phyloP scores from a whole-genome alignment of 1,140 invertebrate species.

The Plectrocnemia conspersa region DNA sequence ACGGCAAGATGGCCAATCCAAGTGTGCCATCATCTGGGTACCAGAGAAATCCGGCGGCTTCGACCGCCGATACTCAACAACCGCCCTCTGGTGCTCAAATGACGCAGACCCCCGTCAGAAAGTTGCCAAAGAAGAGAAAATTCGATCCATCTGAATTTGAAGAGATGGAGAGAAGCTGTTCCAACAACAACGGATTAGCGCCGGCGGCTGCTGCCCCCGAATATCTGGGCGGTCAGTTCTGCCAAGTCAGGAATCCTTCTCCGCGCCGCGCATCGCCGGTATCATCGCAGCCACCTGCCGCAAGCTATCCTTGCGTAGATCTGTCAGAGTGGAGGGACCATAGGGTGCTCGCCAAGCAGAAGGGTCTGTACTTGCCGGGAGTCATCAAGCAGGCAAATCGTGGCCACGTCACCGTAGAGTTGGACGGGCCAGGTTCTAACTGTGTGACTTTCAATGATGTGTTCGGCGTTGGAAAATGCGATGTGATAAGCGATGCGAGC shows the following conservation, averaged over 20 bases:
- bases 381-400: conserved; percentile 58
- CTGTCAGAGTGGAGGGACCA: conserved; percentile 88
- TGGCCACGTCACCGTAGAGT: conserved; percentile 65
- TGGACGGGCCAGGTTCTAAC: conserved; percentile 60
- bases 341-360: conserved; percentile 80
- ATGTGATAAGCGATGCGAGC: conserved; percentile 90
- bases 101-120: conserved; percentile 51
- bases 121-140: conserved; percentile 84
- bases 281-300: conserved; percentile 39
- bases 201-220: conserved; percentile 26
- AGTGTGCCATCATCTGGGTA: conserved; percentile 39
- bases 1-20: conserved; percentile 48
- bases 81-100: conserved; percentile 40
- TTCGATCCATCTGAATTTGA: conserved; percentile 80
- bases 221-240: conserved; percentile 36
- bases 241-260: conserved; percentile 22
- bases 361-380: conserved; percentile 79
- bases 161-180: conserved; percentile 52
- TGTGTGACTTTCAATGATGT: conserved; percentile 63
- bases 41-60: conserved; percentile 21
- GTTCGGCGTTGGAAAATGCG: conserved; percentile 71
- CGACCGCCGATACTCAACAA: conserved; percentile 40
- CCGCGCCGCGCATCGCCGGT: conserved; percentile 42
- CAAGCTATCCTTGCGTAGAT: conserved; percentile 58
- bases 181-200: conserved; percentile 42